These are phyloP conservation scores for Gandaritis pyraliata DNA, from an alignment of 2,888 invertebrate species.

Conservation along the genomic window DNA sequence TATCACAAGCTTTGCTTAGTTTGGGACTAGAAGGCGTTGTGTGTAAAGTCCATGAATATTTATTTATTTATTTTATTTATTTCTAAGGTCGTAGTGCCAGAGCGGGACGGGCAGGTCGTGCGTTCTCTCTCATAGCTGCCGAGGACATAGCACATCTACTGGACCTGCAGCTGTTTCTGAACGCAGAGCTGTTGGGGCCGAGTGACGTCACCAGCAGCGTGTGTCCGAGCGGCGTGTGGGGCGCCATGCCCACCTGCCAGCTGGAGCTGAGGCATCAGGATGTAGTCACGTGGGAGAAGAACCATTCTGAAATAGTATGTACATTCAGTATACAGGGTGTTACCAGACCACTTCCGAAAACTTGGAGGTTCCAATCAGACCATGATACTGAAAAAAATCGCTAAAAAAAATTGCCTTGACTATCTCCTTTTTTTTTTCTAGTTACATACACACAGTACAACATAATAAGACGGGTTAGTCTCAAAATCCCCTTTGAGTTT, in stretches of 20 bases:
- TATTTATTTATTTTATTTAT: too few species aligned
- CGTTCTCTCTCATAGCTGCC: conserved; percentile 94
- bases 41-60: too few species aligned
- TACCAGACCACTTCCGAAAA: too few species aligned
- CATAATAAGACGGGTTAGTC: too few species aligned
- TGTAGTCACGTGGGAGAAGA: conserved; percentile 89
- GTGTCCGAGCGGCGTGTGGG: conserved; percentile 87
- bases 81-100: conserved; percentile 93
- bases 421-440: too few species aligned
- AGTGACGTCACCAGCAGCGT: conserved; percentile 50
- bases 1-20: too few species aligned
- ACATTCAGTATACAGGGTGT: background rate
- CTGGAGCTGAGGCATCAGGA: conserved; percentile 93
- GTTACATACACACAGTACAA: too few species aligned
- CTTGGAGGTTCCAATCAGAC: too few species aligned
- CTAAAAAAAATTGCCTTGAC: too few species aligned
- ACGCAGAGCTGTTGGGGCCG: conserved; percentile 85
- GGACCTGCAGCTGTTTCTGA: conserved; percentile 98
- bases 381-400: too few species aligned
- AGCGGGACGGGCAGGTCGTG: conserved; percentile 95
- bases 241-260: conserved; percentile 91
- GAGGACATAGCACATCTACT: conserved; percentile 97
- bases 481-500: too few species aligned
- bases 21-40: too few species aligned
- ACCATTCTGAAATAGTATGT: conserved; percentile 89